Base-by-base conservation (phyloP, 2,797 vertebrate species). In the Oreochromis grahami region DNA sequence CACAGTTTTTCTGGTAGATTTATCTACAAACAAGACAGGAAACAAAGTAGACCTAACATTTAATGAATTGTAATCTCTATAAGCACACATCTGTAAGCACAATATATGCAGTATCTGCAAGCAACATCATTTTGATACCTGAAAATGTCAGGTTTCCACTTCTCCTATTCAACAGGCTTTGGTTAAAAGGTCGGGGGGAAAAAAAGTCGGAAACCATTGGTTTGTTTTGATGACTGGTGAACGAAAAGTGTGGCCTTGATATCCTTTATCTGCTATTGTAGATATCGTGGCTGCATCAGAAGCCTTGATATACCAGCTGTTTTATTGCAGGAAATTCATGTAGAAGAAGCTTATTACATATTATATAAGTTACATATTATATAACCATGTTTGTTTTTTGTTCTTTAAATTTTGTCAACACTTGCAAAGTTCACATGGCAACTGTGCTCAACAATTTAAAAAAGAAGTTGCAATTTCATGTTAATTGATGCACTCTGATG, bases 191-290 rank as follows among this genome's bases (percentile, higher is more conserved):
- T 29, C 5, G 5, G 5, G 5, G 5, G 5, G 2, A 1, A 2
- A 29, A 29, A 29, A 29, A 43, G 11, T 38, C 0, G 0, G 1
- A 65, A 65, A 21, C 34, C 34, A 38, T 6, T 43, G 12, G 36
- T 14, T 43, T 68, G 63, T 68, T 65, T 41, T 43, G 63, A 24
- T 70, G 38, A 7, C 38, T 45, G 38, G 21, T 43, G 63, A 70
- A 45, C 8, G 1, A 41, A 41, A 70, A 43, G 8, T 26, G 38
- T 70, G 65, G 38, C 14, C 14, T 26, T 70, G 38, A 70, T 8
- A 41, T 72, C 41, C 4, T 70, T 70, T 2, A 70, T 70, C 38
- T 70, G 38, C 21, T 29, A 11, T 45, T 72, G 41, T 72, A 0
- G 24, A 70, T 72, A 72, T 72, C 8, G 1, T 72, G 65, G 65